Evolutionary conservation across 92 coral and sea anemone species (phyloP).

Genomic region (Bergia sp.): DNA sequence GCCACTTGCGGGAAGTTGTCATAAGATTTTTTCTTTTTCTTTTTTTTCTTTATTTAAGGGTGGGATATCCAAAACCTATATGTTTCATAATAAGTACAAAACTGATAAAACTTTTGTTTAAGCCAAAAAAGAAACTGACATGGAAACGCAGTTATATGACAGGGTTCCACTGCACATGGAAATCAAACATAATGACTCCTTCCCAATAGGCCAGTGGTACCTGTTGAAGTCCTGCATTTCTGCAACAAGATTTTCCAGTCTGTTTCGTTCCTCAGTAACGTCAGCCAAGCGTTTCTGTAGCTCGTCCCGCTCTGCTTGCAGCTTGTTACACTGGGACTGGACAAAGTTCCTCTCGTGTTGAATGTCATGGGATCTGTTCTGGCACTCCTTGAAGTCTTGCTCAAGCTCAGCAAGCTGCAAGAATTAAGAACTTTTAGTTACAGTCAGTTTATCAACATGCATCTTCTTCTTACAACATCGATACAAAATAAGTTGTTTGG

Average conservation of each 20-base stretch:
- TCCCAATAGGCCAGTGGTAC: conserved; percentile 39
- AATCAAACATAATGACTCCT: neutral
- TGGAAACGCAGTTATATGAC: neutral
- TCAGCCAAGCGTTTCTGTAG: conserved; percentile 72
- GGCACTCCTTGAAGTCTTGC: conserved; percentile 77
- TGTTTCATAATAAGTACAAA: no score
- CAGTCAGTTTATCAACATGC: neutral
- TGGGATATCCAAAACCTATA: no score
- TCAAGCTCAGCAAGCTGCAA: conserved; percentile 79
- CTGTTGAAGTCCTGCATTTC: conserved; percentile 92
- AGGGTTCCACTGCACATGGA: neutral
- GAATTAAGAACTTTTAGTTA: neutral
- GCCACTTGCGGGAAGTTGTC: no score
- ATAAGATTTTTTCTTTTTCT: no score
- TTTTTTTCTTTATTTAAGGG: no score
- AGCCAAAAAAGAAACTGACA: neutral
- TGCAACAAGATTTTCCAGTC: conserved; percentile 82
- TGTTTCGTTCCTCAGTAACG: conserved; percentile 88
- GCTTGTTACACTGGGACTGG: conserved; percentile 83
- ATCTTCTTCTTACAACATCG: no score
- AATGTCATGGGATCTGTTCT: conserved; percentile 78
- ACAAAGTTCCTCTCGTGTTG: conserved; percentile 88
- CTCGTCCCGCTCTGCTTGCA: conserved; percentile 81
- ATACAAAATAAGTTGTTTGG: no score
- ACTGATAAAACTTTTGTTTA: neutral